phyloP scores from a whole-genome alignment of 2,888 invertebrate species.

The Uropetala carovei region DNA sequence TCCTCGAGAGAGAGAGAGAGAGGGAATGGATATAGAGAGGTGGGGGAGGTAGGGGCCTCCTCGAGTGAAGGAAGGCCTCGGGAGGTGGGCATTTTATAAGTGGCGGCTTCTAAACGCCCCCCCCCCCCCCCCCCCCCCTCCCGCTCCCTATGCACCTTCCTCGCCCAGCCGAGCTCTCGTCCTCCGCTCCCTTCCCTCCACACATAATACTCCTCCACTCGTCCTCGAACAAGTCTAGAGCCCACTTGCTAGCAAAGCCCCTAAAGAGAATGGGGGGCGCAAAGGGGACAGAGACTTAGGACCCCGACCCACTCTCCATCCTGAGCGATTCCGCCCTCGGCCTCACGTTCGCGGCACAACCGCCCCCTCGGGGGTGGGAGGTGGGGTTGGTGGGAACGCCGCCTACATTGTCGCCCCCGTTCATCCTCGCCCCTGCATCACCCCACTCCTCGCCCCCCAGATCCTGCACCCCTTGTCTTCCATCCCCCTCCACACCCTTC shows the following conservation, averaged over 20 bases:
- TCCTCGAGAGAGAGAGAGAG: not conserved
- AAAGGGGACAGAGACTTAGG: not conserved
- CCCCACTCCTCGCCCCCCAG: not conserved
- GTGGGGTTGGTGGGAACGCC: not conserved
- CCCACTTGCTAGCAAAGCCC: conserved; percentile 54
- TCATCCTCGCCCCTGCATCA: too few species aligned
- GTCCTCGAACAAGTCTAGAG: conserved; percentile 19
- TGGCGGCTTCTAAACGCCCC: conserved; percentile 18
- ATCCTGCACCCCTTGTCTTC: not conserved
- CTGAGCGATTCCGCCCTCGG: not conserved
- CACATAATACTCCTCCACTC: conserved; percentile 26
- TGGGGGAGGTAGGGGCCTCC: not conserved
- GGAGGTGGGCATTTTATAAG: not conserved
- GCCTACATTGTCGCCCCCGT: conserved; percentile 1
- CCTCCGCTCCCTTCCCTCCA: not conserved
- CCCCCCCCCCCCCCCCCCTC: not conserved
- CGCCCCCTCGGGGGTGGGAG: not conserved
- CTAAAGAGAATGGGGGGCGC: conserved; percentile 16
- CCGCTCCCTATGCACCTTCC: not conserved
- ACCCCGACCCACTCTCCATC: not conserved
- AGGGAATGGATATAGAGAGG: not conserved
- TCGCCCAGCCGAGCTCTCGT: not conserved
- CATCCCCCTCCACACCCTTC: too few species aligned
- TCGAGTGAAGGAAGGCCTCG: conserved; percentile 17
- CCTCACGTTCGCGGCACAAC: not conserved